These are phyloP conservation scores for Geococcyx californianus DNA, from an alignment of 2,113 vertebrate species.

Conservation along the genomic window DNA sequence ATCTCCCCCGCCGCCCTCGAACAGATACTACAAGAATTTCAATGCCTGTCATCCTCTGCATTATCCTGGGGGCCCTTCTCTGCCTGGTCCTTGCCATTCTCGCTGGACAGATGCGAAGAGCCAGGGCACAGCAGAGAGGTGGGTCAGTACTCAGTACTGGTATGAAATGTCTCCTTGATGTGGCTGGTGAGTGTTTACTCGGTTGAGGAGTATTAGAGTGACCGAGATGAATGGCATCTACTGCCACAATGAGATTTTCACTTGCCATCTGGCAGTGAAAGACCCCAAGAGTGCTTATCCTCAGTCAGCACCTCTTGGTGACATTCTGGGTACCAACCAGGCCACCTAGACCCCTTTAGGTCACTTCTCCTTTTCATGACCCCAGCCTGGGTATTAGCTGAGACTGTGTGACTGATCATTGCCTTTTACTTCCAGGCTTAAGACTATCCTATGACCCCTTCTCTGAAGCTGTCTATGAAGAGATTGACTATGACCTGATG, in stretches of 20 bases:
- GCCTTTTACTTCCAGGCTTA: slow-evolving; percentile 15
- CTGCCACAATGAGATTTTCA: neutral
- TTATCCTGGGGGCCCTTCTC: slow-evolving; percentile 28
- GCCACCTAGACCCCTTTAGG: neutral
- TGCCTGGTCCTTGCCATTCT: slow-evolving; percentile 49
- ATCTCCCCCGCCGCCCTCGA: neutral
- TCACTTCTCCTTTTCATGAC: neutral
- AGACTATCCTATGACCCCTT: neutral
- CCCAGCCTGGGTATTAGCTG: neutral
- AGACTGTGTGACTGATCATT: neutral
- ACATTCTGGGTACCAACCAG: neutral
- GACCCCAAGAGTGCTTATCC: neutral
- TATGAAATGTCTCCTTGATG: neutral
- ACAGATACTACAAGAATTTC: neutral
- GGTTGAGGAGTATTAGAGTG: neutral
- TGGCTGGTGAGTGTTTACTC: neutral
- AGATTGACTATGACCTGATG: slow-evolving; percentile 9
- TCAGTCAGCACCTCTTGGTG: neutral
- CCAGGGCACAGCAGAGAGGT: slow-evolving; percentile 22
- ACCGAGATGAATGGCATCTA: neutral
- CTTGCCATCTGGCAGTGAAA: neutral
- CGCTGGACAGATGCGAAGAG: neutral
- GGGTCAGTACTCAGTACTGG: neutral
- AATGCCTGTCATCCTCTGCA: slow-evolving; percentile 21
- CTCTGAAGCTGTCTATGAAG: slow-evolving; percentile 52